These are phyloP conservation scores for Epirrita christyi DNA, from an alignment of 2,888 invertebrate species.

Conservation along the genomic window DNA sequence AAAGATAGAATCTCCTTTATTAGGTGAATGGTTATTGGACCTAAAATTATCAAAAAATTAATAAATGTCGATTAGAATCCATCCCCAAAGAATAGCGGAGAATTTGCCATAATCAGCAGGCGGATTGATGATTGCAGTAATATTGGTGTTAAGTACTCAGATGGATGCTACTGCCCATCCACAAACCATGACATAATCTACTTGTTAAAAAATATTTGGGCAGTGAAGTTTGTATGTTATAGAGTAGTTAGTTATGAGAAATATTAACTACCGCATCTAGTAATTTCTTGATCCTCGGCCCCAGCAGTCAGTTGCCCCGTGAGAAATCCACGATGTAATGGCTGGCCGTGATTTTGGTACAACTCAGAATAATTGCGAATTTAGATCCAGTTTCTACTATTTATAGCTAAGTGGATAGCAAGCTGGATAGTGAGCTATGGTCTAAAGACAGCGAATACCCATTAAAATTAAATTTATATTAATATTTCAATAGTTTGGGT, in stretches of 20 bases:
- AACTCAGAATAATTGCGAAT: constrained; percentile 62
- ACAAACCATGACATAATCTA: not conserved
- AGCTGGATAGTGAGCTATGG: not conserved
- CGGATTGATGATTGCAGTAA: no score
- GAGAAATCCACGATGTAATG: constrained; percentile 66
- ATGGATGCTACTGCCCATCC: no score
- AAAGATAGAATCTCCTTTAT: no score
- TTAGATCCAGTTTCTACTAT: constrained; percentile 48
- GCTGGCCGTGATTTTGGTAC: constrained; percentile 55
- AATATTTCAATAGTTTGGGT: not conserved
- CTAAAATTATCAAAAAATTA: no score
- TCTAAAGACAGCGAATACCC: constrained; percentile 7
- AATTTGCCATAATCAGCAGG: no score
- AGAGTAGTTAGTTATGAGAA: not conserved
- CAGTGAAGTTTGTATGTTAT: no score
- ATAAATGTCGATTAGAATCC: no score
- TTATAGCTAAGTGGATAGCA: constrained; percentile 22
- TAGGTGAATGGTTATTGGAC: no score
- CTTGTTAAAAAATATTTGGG: no score
- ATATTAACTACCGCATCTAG: constrained; percentile 41
- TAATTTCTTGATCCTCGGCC: constrained; percentile 24
- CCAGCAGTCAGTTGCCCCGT: constrained; percentile 62
- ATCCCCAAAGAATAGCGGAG: no score
- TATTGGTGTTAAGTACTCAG: no score
- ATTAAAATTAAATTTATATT: constrained; percentile 5